phyloP scores from a whole-genome alignment of 2,888 invertebrate genomes.

The Dasysyrphus tricinctus region DNA sequence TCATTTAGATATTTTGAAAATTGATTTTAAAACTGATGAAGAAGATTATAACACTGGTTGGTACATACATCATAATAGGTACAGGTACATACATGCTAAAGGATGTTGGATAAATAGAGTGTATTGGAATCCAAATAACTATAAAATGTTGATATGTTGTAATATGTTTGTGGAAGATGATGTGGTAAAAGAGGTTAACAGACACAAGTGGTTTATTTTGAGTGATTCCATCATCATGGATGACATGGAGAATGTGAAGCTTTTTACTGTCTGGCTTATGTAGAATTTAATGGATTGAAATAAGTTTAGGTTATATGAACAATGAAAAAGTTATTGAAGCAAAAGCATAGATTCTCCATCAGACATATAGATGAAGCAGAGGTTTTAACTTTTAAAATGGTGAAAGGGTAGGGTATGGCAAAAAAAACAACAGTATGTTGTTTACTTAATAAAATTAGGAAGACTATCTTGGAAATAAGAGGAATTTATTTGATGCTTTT shows the following conservation, averaged over 20 bases:
- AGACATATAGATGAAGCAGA: neutral
- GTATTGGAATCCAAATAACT: constrained; percentile 2
- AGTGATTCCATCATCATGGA: constrained; percentile 27
- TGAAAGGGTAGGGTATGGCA: too few relatives aligned
- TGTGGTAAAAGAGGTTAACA: constrained; percentile 25
- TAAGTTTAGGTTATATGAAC: neutral
- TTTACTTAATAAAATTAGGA: too few relatives aligned
- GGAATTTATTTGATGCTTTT: too few relatives aligned
- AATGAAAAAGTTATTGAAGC: constrained; percentile 1
- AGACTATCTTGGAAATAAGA: too few relatives aligned
- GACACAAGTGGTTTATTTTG: constrained; percentile 24
- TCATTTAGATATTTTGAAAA: constrained; percentile 4
- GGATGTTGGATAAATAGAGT: neutral
- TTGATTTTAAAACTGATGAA: constrained; percentile 29
- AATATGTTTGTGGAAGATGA: constrained; percentile 1
- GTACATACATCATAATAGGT: neutral
- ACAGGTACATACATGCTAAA: neutral
- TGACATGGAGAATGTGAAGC: constrained; percentile 13
- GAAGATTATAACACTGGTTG: constrained; percentile 7
- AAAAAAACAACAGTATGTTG: too few relatives aligned
- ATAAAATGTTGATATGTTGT: neutral
- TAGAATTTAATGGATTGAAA: constrained; percentile 30
- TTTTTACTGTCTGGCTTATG: constrained; percentile 14
- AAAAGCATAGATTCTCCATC: neutral
- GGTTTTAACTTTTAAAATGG: neutral